phyloP scores from a whole-genome alignment of 2,797 vertebrate species.

The Oceanodroma leucorhoa region DNA sequence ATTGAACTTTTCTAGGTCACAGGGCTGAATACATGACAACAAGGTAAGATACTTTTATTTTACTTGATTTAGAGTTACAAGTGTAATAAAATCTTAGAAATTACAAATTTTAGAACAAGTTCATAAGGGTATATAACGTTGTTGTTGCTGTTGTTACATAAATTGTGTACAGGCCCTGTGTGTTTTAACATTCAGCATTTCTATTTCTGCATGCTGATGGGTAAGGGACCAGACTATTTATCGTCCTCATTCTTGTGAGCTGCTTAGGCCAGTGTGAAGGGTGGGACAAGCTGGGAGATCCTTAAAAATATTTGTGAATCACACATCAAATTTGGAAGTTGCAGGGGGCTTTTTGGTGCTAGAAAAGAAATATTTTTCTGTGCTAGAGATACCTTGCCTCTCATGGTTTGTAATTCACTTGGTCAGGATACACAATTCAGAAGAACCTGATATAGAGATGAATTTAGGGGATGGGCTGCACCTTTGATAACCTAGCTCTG shows the following conservation, averaged over 20 bases:
- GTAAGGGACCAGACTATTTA: not conserved
- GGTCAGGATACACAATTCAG: not conserved
- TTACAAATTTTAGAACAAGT: not conserved
- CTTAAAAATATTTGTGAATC: not conserved
- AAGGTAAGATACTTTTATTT: slow-evolving; percentile 82
- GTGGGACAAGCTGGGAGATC: not conserved
- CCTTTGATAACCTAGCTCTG: not conserved
- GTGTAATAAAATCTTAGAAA: not conserved
- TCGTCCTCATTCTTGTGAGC: not conserved
- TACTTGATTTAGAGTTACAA: not conserved
- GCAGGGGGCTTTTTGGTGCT: not conserved
- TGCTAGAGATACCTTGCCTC: not conserved
- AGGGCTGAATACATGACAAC: slow-evolving; percentile 97
- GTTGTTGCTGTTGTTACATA: not conserved
- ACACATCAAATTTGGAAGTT: not conserved
- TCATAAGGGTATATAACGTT: accelerated
- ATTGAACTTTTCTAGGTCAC: slow-evolving; percentile 83
- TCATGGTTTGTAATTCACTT: not conserved
- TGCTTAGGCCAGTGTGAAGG: not conserved
- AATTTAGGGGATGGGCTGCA: not conserved
- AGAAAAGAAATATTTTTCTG: not conserved
- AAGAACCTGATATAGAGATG: not conserved
- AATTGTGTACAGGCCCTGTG: not conserved
- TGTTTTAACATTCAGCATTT: not conserved
- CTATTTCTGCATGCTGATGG: not conserved